Percentiles rank a stretch among this genome's conserved stretches.
These are phyloP conservation scores for Sthenelais limicola DNA, from an alignment of 2,888 invertebrate species.

Conservation along the genomic window DNA sequence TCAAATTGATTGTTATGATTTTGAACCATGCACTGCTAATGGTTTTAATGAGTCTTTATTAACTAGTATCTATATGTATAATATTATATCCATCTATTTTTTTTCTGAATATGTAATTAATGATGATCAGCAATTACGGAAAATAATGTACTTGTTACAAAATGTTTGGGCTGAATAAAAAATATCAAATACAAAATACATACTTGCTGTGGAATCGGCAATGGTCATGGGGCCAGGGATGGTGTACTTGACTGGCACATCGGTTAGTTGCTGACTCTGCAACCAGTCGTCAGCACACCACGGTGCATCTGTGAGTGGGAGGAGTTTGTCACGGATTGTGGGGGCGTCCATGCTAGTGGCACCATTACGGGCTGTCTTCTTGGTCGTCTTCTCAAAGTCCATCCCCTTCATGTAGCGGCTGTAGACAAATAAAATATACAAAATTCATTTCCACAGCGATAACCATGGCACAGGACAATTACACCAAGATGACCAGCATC, in stretches of 20 bases:
- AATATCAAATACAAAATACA: conserved; percentile 3
- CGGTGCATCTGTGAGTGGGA: neutral
- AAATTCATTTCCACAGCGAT: no score
- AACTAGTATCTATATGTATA: no score
- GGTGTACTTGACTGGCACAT: conserved; percentile 49
- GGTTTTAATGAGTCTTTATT: no score
- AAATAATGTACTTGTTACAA: no score
- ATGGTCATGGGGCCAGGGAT: conserved; percentile 54
- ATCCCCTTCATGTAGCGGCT: conserved; percentile 43
- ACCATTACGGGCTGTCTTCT: conserved; percentile 25
- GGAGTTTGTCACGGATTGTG: conserved; percentile 5
- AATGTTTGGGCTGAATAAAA: no score
- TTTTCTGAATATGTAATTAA: no score
- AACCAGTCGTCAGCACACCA: conserved; percentile 44
- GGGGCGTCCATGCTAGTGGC: conserved; percentile 33
- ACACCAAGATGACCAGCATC: no score
- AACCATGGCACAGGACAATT: no score
- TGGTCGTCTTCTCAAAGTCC: conserved; percentile 34
- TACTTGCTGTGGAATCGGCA: conserved; percentile 39
- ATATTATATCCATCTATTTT: no score
- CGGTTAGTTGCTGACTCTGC: conserved; percentile 46
- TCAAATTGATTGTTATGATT: no score
- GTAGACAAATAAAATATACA: conserved; percentile 5
- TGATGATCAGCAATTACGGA: no score
- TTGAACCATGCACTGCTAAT: no score